Conservation (phyloP, 2,888 invertebrate species). For the Pteria penguin region DNA sequence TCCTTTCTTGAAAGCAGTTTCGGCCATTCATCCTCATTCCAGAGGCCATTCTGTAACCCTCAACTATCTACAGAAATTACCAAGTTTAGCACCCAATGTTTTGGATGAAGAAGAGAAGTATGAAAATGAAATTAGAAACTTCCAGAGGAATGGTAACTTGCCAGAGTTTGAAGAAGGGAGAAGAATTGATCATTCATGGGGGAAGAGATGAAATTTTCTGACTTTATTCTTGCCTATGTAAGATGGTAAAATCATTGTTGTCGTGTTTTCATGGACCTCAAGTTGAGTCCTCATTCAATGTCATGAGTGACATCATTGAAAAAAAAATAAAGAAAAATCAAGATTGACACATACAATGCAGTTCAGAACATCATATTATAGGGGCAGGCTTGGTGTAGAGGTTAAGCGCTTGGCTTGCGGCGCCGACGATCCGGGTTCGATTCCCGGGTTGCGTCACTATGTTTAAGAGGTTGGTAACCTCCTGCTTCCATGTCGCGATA, state of each 20-base stretch:
- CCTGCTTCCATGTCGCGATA: too few relatives aligned
- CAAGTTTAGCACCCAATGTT: conserved; percentile 27
- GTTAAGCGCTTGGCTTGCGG: too few relatives aligned
- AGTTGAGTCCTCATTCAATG: conserved; percentile 53
- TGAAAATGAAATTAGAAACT: conserved; percentile 39
- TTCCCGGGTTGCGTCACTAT: too few relatives aligned
- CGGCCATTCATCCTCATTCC: conserved; percentile 44
- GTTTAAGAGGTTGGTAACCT: too few relatives aligned
- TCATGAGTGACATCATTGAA: conserved; percentile 45
- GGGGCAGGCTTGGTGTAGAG: too few relatives aligned
- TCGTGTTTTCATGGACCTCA: conserved; percentile 53
- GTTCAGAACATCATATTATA: too few relatives aligned
- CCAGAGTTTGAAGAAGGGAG: conserved; percentile 14
- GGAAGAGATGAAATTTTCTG: neutral
- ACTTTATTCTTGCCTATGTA: conserved; percentile 29
- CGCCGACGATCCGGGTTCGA: too few relatives aligned
- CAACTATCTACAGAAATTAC: conserved; percentile 29
- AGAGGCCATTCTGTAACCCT: conserved; percentile 35
- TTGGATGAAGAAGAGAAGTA: conserved; percentile 35
- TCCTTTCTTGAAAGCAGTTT: conserved; percentile 28
- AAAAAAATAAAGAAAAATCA: conserved; percentile 3
- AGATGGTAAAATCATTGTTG: conserved; percentile 33
- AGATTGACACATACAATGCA: conserved; percentile 1
- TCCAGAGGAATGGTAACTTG: conserved; percentile 33
- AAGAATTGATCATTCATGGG: conserved; percentile 40